Evolutionary conservation across 2,113 vertebrate species (phyloP), one percentile per base, ranked within the genome.

Genomic region (Onychostoma macrolepis): DNA sequence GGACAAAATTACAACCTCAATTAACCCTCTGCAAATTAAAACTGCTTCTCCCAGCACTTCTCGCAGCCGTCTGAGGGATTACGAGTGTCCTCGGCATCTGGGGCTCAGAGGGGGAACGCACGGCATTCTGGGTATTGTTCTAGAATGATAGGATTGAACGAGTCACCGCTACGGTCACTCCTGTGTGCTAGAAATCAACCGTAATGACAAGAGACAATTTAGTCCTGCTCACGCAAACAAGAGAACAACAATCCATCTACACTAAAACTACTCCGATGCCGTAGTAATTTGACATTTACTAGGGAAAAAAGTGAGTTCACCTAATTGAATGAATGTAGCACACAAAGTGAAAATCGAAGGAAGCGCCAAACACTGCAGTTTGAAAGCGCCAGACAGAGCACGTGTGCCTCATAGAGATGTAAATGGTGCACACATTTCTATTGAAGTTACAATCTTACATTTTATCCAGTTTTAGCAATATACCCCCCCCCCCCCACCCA

Each of bases 21-120:
- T 95, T 95, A 95, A 95, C 95, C 95, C 94, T 91, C 91, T 90
- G 92, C 94, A 94, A 95, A 95, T 95, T 93, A 95, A 93, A 95
- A 94, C 88, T 90, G 92, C 93, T 92, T 94, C 91, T 92, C 92
- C 90, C 89, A 93, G 93, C 92, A 94, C 87, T 93, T 92, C 90
- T 91, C 88, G 79, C 76, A 85, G 90, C 56, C 50, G 91, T 88
- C 85, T 24, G 15, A 26, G 26, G 69, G 84, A 89, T 85, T 80
- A 87, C 1, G 6, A 8, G 75, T 28, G 45, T 69, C 76, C 76
- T 50, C 33, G 0, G 36, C 30, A 30, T 41, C n/a, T 71, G 4
- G 15, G 48, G 33, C n/a, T 71, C 61, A n/a, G 26, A 77, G 41
- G 30, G 21, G 58, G 71, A 41, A 83, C 48, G 48, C 17, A 43